phyloP scores from a whole-genome alignment of 2,888 invertebrate species.

The Thymelicus lineola region DNA sequence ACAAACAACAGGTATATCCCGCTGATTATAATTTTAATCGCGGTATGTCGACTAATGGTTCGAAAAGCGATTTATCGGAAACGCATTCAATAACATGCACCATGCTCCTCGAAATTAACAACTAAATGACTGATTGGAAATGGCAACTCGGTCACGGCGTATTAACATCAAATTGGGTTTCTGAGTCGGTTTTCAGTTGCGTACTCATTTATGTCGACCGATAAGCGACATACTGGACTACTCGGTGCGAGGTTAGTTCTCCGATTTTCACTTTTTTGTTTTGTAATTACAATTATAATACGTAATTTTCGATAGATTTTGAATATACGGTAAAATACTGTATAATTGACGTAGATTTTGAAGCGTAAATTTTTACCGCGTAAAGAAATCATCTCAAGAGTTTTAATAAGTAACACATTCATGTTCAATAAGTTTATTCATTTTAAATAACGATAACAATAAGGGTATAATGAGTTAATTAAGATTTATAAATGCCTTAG shows the following conservation, averaged over 20 bases:
- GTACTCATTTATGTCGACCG: conserved; percentile 58
- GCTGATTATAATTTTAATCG: conserved; percentile 20
- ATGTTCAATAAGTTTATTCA: too few relatives aligned
- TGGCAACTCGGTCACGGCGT: conserved; percentile 75
- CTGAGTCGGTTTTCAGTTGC: conserved; percentile 64
- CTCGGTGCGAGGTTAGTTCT: conserved; percentile 11
- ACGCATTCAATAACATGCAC: conserved; percentile 79
- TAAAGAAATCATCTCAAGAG: too few relatives aligned
- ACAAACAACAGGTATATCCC: background rate
- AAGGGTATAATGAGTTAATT: too few relatives aligned
- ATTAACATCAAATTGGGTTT: conserved; percentile 83
- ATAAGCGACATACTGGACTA: conserved; percentile 27
- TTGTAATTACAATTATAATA: conserved; percentile 28
- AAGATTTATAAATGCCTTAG: too few relatives aligned
- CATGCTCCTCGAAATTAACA: conserved; percentile 82
- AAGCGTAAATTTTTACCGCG: too few relatives aligned
- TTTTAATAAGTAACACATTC: too few relatives aligned
- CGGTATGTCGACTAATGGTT: conserved; percentile 31
- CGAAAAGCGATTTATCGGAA: conserved; percentile 42
- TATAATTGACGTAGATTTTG: too few relatives aligned
- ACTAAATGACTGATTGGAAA: conserved; percentile 81
- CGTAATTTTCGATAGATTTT: background rate
- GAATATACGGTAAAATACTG: too few relatives aligned
- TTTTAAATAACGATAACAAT: too few relatives aligned
- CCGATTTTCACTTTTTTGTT: conserved; percentile 22